Evolutionary conservation across 2,113 vertebrate genomes (phyloP), one percentile per base, ranked within the genome.

Genomic region (Erythrocercus mccallii): DNA sequence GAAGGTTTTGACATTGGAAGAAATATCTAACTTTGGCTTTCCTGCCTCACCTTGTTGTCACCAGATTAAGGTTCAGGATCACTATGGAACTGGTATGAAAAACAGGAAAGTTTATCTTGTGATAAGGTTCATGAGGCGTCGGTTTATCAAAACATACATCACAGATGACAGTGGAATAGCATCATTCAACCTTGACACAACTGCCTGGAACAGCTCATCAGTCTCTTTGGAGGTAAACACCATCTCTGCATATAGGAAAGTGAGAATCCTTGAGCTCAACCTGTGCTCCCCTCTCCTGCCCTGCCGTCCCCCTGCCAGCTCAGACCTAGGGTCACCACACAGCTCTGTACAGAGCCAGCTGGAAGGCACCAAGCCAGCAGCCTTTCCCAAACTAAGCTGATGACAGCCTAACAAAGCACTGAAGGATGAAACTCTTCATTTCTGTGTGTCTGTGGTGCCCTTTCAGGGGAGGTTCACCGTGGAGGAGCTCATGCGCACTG

Each of bases 31-130:
- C 44, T 73, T 72, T 37, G 51, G 3, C 44, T 92, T 94, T 82
- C 81, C 48, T 93, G 31, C 45, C 22, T 76, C 18, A 20, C 42
- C 11, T 22, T 82, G 11, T 37, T 91, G 31, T 70, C 71, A 82
- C 64, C 82, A 97, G 96, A 90, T 97, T 64, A 97, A 92, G 35
- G 88, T 97, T 81, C 85, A 92, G 71, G 96, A 97, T 78, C 95
- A 90, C 76, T 80, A 90, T 64, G 96, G 95, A 51, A 83, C 48
- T 45, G 57, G 33, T 35, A 90, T 97, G 64, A 96, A 83, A 88
- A 96, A 88, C 79, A 95, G 74, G 22, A 97, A 96, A 60, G 88
- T 97, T 92, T 94, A 95, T 56, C 94, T 97, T 0, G 47, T 97
- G 35, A 92, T 96, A 94, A 96, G 50, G 47, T 86, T 96, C 64